phyloP scores from a whole-genome alignment of 2,888 invertebrate species.

The Dryadula phaetusa region DNA sequence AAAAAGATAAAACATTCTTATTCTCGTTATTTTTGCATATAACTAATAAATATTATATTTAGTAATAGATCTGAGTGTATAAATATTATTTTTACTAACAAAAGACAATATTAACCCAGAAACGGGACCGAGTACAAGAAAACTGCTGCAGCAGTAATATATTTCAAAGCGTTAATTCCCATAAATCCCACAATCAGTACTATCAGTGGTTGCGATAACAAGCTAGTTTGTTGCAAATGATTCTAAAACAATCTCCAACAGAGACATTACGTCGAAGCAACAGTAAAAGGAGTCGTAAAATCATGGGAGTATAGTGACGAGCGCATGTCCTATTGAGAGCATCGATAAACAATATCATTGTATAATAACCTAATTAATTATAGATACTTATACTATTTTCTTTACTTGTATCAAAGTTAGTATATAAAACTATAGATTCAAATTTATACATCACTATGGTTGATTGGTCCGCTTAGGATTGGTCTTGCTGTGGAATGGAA shows the following conservation, averaged over 20 bases:
- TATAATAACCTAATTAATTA: not conserved
- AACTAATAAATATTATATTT: too few relatives aligned
- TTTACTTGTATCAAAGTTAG: too few relatives aligned
- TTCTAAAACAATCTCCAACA: constrained; percentile 46
- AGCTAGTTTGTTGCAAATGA: constrained; percentile 46
- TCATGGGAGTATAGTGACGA: constrained; percentile 46
- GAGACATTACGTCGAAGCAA: constrained; percentile 53
- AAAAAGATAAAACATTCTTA: too few relatives aligned
- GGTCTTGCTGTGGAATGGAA: too few relatives aligned
- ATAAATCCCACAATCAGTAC: constrained; percentile 40
- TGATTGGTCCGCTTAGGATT: too few relatives aligned
- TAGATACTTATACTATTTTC: too few relatives aligned
- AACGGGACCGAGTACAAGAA: not conserved
- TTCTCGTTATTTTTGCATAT: too few relatives aligned
- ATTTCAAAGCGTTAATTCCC: constrained; percentile 41
- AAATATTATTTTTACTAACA: not conserved
- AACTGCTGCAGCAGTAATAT: constrained; percentile 38
- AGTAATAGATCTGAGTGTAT: not conserved
- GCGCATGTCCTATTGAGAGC: constrained; percentile 48
- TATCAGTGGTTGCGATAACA: constrained; percentile 42
- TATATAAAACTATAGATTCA: too few relatives aligned
- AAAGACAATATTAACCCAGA: not conserved
- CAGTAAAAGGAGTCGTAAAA: constrained; percentile 62
- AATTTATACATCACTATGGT: too few relatives aligned
- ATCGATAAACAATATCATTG: constrained; percentile 51